Evolutionary conservation across 2,888 invertebrate species (phyloP).

Genomic region (Erynnis tages): DNA sequence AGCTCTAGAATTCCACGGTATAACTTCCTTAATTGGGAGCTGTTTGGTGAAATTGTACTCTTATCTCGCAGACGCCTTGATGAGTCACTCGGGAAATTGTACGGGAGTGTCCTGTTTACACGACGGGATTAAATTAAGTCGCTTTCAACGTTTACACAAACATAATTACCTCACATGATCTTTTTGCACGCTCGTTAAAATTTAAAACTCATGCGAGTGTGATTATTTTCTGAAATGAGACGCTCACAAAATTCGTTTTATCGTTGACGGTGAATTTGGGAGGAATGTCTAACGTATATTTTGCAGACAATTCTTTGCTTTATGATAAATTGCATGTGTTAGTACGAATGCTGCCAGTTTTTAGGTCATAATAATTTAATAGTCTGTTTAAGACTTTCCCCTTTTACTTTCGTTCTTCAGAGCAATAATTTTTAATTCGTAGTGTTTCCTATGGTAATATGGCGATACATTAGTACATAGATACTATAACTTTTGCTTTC

Average conservation of each 20-base stretch:
- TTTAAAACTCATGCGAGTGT: too few species aligned
- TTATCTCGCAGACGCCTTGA: conserved; percentile 15
- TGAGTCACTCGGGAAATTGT: conserved; percentile 27
- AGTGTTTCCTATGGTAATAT: not conserved
- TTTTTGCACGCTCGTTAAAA: not conserved
- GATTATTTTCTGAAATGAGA: too few species aligned
- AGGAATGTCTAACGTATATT: not conserved
- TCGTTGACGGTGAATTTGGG: too few species aligned
- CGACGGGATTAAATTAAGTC: conserved; percentile 21
- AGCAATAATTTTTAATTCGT: not conserved
- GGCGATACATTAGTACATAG: not conserved
- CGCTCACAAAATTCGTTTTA: too few species aligned
- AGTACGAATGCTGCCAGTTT: too few species aligned
- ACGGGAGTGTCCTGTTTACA: conserved; percentile 22
- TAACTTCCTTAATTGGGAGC: conserved; percentile 25
- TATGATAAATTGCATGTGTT: too few species aligned
- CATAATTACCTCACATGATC: not conserved
- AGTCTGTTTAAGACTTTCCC: too few species aligned
- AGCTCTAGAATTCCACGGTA: not conserved
- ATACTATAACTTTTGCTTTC: conserved; percentile 10
- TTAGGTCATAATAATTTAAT: too few species aligned
- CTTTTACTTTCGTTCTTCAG: too few species aligned
- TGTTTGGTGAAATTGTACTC: conserved; percentile 18
- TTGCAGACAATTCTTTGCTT: not conserved
- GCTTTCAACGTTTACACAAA: conserved; percentile 15